These are phyloP conservation scores for Ictalurus punctatus DNA, from an alignment of 2,113 vertebrate genomes.

Conservation along the genomic window DNA sequence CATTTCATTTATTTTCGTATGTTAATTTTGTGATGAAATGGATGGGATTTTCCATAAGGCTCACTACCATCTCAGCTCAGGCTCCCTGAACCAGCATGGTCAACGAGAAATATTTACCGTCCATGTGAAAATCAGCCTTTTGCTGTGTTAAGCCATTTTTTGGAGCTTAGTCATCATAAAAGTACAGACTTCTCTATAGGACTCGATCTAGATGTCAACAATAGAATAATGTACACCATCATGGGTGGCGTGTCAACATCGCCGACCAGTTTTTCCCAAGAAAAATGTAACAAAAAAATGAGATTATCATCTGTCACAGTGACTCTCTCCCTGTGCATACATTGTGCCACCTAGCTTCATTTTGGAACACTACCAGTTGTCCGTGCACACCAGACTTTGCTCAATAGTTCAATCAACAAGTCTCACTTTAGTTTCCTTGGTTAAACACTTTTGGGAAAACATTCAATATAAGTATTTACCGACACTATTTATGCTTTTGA, in stretches of 20 bases:
- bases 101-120: background rate
- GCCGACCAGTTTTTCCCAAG: background rate
- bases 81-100: background rate
- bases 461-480: constrained; percentile 41
- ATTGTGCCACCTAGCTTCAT: constrained; percentile 49
- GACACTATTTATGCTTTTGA: constrained; percentile 44
- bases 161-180: background rate
- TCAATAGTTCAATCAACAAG: constrained; percentile 30
- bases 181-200: background rate
- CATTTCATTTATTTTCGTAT: background rate
- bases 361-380: background rate
- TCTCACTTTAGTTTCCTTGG: constrained; percentile 28
- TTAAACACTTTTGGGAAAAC: constrained; percentile 41
- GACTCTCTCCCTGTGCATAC: constrained; percentile 8
- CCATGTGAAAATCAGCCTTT: background rate
- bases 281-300: background rate
- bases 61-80: background rate
- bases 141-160: background rate
- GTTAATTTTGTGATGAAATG: background rate
- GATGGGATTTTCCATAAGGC: background rate
- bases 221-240: no score
- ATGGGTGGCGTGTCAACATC: background rate
- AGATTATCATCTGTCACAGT: background rate
- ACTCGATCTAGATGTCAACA: no score
- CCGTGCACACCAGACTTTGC: constrained; percentile 47